These are phyloP conservation scores for Neolamprologus devosi DNA, from an alignment of 2,113 vertebrate genomes.

Conservation along the genomic window DNA sequence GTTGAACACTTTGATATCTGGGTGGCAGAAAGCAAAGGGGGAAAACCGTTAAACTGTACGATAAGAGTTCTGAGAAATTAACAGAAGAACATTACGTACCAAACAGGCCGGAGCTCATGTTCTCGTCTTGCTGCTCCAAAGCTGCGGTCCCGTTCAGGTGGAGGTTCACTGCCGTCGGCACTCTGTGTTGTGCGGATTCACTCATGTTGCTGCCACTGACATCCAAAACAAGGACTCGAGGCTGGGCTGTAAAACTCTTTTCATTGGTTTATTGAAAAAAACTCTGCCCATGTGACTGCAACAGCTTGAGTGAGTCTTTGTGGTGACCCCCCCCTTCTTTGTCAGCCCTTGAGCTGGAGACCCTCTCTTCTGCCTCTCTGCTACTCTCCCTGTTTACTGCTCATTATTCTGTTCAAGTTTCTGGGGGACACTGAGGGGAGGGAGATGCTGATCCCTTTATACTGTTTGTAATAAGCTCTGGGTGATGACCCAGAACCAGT, in stretches of 20 bases:
- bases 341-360: conserved; percentile 6
- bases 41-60: neutral
- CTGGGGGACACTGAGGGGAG: conserved; percentile 2
- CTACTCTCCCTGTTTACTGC: conserved; percentile 50
- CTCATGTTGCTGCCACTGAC: conserved; percentile 52
- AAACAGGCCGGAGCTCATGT: neutral
- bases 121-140: conserved; percentile 8
- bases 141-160: conserved; percentile 28
- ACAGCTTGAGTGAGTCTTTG: conserved; percentile 33
- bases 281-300: conserved; percentile 51
- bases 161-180: neutral
- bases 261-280: conserved; percentile 25
- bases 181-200: neutral
- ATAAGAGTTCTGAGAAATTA: neutral
- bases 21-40: neutral
- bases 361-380: neutral
- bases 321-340: conserved; percentile 53
- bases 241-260: neutral
- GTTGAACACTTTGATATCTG: conserved; percentile 64
- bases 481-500: conserved; percentile 13
- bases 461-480: neutral
- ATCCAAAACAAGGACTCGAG: conserved; percentile 16
- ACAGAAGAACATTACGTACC: neutral
- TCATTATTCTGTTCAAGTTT: conserved; percentile 53
- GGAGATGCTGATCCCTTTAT: conserved; percentile 19